phyloP scores from a whole-genome alignment of 2,113 vertebrate genomes.

The Corynorhinus townsendii region DNA sequence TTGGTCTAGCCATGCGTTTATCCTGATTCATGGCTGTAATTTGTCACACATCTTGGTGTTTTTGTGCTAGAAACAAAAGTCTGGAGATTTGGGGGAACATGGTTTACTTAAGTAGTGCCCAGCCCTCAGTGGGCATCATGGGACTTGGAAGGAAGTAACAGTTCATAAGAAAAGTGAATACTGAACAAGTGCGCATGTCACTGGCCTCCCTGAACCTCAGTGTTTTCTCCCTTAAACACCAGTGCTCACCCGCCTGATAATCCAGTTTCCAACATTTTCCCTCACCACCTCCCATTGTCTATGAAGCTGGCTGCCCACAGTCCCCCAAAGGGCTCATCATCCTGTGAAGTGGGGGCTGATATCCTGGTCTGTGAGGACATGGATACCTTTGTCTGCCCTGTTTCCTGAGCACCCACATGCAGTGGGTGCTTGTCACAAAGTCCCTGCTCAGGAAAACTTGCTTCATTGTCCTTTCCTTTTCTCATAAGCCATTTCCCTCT shows the following conservation, averaged over 20 bases:
- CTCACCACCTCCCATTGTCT: neutral
- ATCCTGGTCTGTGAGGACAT: neutral
- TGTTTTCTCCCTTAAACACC: neutral
- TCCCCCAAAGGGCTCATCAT: fast-evolving
- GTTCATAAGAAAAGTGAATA: neutral
- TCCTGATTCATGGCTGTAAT: neutral
- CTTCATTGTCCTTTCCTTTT: neutral
- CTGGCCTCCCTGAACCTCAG: neutral
- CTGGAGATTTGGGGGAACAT: neutral
- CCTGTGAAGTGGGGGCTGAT: neutral
- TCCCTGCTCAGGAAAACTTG: neutral
- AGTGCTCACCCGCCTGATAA: neutral
- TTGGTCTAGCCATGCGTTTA: neutral
- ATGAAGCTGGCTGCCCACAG: neutral
- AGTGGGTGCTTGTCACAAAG: neutral
- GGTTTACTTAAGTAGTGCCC: neutral
- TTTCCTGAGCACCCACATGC: neutral
- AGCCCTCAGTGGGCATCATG: neutral
- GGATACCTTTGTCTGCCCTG: neutral
- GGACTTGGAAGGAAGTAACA: neutral
- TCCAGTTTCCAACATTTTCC: neutral
- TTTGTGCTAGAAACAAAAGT: neutral
- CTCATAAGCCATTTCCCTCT: neutral
- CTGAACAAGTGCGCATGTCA: neutral
- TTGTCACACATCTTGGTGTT: neutral